These are phyloP conservation scores for Cephalopterus ornatus DNA, from an alignment of 2,113 vertebrate genomes.

Conservation along the genomic window DNA sequence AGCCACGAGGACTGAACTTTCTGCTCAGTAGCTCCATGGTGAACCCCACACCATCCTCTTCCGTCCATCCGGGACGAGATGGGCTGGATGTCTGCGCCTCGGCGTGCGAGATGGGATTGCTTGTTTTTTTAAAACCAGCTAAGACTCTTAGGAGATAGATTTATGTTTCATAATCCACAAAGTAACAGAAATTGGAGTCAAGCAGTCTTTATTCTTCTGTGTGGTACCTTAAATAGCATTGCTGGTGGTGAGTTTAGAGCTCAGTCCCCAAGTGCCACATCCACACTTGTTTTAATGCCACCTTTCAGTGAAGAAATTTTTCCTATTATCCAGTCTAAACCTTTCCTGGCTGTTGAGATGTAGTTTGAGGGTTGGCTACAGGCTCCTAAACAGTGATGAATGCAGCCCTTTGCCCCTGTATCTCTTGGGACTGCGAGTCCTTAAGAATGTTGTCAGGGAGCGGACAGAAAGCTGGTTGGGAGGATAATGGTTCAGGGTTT, in stretches of 20 bases:
- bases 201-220: neutral
- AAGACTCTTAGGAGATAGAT: too few relatives aligned
- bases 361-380: neutral
- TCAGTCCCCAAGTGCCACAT: neutral
- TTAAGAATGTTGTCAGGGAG: neutral
- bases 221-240: neutral
- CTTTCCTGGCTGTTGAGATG: neutral
- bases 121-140: neutral
- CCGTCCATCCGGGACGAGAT: too few relatives aligned
- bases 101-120: neutral
- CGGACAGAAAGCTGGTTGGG: neutral
- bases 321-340: neutral
- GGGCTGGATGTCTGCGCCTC: neutral
- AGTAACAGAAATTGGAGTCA: too few relatives aligned
- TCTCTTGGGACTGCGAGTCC: neutral
- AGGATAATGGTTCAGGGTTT: accelerated
- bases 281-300: neutral
- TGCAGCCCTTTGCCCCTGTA: neutral
- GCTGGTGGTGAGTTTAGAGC: neutral
- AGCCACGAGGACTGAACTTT: neutral
- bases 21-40: neutral
- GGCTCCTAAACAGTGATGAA: neutral
- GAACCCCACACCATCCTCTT: accelerated
- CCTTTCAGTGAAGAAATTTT: neutral
- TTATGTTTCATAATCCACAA: neutral